These are phyloP conservation scores for Setipinna tenuifilis DNA, from an alignment of 2,797 vertebrate genomes.

Conservation along the genomic window DNA sequence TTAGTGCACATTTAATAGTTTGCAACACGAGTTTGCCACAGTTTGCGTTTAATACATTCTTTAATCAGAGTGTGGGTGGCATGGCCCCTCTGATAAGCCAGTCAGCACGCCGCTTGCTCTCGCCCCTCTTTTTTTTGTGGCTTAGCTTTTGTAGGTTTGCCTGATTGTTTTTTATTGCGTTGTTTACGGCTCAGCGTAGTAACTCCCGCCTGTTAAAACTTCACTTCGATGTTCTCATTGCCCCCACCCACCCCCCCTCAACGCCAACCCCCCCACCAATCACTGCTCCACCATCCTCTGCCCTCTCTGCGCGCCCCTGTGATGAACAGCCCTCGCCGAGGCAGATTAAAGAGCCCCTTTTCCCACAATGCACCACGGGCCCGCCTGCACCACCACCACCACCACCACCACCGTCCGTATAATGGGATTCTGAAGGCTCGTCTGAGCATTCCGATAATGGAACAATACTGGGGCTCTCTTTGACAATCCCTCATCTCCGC, in stretches of 20 bases:
- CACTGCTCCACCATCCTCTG: not conserved
- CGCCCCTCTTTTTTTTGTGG: not conserved
- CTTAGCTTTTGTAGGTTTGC: not conserved
- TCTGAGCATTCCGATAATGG: slow-evolving; percentile 74
- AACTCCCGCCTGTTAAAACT: slow-evolving; percentile 56
- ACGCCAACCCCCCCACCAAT: no score
- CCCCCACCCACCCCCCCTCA: slow-evolving; percentile 34
- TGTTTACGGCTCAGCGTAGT: not conserved
- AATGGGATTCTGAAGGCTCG: slow-evolving; percentile 76
- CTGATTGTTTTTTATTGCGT: slow-evolving; percentile 23
- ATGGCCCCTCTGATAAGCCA: not conserved
- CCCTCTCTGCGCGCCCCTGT: slow-evolving; percentile 38
- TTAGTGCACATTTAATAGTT: slow-evolving; percentile 12
- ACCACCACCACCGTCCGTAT: slow-evolving; percentile 56
- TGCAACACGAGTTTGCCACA: slow-evolving; percentile 33
- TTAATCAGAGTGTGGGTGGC: slow-evolving; percentile 44
- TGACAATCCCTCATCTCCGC: slow-evolving; percentile 76
- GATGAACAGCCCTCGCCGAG: slow-evolving; percentile 44
- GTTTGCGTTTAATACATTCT: slow-evolving; percentile 53
- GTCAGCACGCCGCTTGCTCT: not conserved
- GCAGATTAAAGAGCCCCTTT: slow-evolving; percentile 45
- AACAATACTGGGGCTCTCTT: slow-evolving; percentile 67
- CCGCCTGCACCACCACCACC: no score
- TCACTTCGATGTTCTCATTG: slow-evolving; percentile 34
- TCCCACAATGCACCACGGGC: slow-evolving; percentile 57